A percentile compares a stretch with the other conserved stretches of the same genome.
These are phyloP conservation scores for Aspiorhynchus laticeps DNA, from an alignment of 2,113 vertebrate genomes.

Conservation along the genomic window DNA sequence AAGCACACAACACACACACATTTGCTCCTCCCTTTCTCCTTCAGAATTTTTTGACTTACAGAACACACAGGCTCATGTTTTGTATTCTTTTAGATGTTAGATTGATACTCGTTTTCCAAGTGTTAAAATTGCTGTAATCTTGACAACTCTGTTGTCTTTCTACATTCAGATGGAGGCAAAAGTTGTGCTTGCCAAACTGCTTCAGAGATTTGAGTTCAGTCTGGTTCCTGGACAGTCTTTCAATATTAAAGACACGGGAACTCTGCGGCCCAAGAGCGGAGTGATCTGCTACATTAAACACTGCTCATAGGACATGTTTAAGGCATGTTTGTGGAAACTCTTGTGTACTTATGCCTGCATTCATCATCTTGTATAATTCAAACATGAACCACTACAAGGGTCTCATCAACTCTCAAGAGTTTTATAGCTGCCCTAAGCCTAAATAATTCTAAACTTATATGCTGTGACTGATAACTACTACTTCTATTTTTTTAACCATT, in stretches of 20 bases:
- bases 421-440: background rate
- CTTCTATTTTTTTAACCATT: background rate
- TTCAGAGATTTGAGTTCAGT: slow-evolving; percentile 88
- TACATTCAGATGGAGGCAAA: slow-evolving; percentile 88
- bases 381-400: background rate
- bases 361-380: background rate
- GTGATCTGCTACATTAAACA: slow-evolving; percentile 82
- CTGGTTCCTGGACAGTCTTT: slow-evolving; percentile 83
- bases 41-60: background rate
- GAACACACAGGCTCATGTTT: background rate
- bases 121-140: background rate
- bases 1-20: background rate
- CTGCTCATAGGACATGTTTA: slow-evolving; percentile 48
- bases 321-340: background rate
- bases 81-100: background rate
- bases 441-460: background rate
- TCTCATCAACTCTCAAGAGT: background rate
- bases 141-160: background rate
- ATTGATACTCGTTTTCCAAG: background rate
- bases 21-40: background rate
- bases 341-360: background rate
- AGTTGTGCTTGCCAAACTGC: slow-evolving; percentile 89
- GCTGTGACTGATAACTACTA: background rate
- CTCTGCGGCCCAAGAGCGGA: slow-evolving; percentile 80
- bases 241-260: slow-evolving; percentile 78